Evolutionary conservation across 2,113 vertebrate species (phyloP).

Genomic region (Clupea harengus): DNA sequence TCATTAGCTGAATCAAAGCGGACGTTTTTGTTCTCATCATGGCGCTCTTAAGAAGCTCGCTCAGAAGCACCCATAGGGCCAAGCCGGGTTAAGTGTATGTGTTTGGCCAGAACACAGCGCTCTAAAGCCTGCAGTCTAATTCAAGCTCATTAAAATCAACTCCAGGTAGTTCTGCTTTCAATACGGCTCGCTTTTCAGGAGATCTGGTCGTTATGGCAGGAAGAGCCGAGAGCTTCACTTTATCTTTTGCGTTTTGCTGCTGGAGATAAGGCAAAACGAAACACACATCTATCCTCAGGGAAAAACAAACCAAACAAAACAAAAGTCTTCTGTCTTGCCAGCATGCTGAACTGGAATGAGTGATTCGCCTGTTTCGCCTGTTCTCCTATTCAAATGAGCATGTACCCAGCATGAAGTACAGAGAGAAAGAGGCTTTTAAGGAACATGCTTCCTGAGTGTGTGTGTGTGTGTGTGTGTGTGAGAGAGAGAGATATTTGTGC

Average conservation of each 20-base stretch:
- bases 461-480: neutral
- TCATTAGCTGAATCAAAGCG: constrained; percentile 57
- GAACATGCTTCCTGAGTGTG: neutral
- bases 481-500: neutral
- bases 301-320: too few species aligned
- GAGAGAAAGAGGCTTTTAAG: neutral
- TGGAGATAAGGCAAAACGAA: too few species aligned
- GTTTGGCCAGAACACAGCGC: constrained; percentile 1
- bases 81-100: constrained; percentile 32
- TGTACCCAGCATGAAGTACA: neutral
- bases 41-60: constrained; percentile 40
- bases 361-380: neutral
- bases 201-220: too few species aligned
- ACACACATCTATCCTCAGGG: too few species aligned
- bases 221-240: too few species aligned
- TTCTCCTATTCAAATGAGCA: neutral
- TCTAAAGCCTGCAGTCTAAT: constrained; percentile 36
- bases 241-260: too few species aligned
- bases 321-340: too few species aligned
- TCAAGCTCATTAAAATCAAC: constrained; percentile 23
- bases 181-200: too few species aligned
- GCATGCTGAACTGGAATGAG: neutral
- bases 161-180: neutral
- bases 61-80: constrained; percentile 35
- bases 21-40: constrained; percentile 41